These are phyloP conservation scores for Sander lucioperca DNA, from an alignment of 2,113 vertebrate genomes.

Conservation along the genomic window DNA sequence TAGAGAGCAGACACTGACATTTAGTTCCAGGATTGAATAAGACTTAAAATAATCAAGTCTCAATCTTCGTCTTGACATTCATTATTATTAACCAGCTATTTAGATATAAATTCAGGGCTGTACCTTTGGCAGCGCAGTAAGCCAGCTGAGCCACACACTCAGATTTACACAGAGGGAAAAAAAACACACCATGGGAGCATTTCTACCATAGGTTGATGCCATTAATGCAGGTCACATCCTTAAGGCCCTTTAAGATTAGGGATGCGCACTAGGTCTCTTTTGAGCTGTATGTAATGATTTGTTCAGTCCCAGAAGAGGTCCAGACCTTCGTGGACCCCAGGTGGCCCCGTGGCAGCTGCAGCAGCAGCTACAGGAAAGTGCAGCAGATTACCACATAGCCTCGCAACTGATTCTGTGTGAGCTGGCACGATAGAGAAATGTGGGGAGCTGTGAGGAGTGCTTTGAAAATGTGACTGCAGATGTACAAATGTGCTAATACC, in stretches of 20 bases:
- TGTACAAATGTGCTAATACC: neutral
- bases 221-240: slow-evolving; percentile 33
- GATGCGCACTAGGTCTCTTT: slow-evolving; percentile 20
- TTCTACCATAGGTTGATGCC: neutral
- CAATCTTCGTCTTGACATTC: slow-evolving; percentile 25
- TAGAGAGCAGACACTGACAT: slow-evolving; percentile 35
- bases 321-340: slow-evolving; percentile 52
- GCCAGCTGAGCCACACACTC: slow-evolving; percentile 19
- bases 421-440: slow-evolving; percentile 15
- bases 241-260: slow-evolving; percentile 24
- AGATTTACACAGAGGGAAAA: neutral
- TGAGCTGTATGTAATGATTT: slow-evolving; percentile 50
- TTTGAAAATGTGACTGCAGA: slow-evolving; percentile 42
- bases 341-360: slow-evolving; percentile 45
- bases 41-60: slow-evolving; percentile 16
- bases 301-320: slow-evolving; percentile 43
- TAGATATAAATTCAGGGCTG: neutral
- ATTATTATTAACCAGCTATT: slow-evolving; percentile 3
- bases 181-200: neutral
- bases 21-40: slow-evolving; percentile 15
- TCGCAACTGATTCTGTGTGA: slow-evolving; percentile 26
- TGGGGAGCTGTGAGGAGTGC: slow-evolving; percentile 18
- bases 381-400: slow-evolving; percentile 45
- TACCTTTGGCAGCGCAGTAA: neutral
- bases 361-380: slow-evolving; percentile 46